Percentiles rank a stretch among this genome's conserved stretches.
These are phyloP conservation scores for Danio jaintianensis DNA, from an alignment of 2,797 vertebrate species.

Conservation along the genomic window DNA sequence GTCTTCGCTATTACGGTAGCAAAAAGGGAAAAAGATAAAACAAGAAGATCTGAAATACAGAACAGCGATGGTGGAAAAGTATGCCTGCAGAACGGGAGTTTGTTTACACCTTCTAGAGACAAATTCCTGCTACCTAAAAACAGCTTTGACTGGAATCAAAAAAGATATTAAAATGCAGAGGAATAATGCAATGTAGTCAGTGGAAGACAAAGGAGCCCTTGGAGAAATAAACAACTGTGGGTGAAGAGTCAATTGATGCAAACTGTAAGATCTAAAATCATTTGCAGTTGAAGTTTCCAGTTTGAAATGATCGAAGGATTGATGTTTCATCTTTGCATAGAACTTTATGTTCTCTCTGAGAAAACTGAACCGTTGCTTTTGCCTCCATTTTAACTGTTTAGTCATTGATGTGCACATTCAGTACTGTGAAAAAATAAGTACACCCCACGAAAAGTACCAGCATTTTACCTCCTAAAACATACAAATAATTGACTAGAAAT, in stretches of 20 bases:
- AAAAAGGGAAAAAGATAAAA: background rate
- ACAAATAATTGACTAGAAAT: background rate
- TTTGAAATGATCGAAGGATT: background rate
- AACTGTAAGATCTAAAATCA: background rate
- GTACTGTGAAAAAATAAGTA: background rate
- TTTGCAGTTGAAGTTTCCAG: background rate
- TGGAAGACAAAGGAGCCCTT: background rate
- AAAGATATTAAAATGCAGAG: background rate
- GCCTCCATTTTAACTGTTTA: background rate
- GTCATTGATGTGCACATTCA: background rate
- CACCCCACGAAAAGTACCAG: background rate
- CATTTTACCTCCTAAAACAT: background rate
- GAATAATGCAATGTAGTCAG: background rate
- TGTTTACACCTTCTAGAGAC: background rate
- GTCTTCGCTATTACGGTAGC: background rate
- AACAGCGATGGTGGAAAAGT: background rate
- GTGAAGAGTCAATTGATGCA: conserved; percentile 2
- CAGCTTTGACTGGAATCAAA: conserved; percentile 1
- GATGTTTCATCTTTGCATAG: background rate
- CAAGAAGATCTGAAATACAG: background rate
- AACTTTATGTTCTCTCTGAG: background rate
- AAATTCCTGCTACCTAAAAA: conserved; percentile 1
- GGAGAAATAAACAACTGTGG: background rate
- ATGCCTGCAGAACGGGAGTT: conserved; percentile 8
- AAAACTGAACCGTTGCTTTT: background rate